Base-by-base conservation (phyloP, 1,140 invertebrate species). In the Littorina saxatilis region DNA sequence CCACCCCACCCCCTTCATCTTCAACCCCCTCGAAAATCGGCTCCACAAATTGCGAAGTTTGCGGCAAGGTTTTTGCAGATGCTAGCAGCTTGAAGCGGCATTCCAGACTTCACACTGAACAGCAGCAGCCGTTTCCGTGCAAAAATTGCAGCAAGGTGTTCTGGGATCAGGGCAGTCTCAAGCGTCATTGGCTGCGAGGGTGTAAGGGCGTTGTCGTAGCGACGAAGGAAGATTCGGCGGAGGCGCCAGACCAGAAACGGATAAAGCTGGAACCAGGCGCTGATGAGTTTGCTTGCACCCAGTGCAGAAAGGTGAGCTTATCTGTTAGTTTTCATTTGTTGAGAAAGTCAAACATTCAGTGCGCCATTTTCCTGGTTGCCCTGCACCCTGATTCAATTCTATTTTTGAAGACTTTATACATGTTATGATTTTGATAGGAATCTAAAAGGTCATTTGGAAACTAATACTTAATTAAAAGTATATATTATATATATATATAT, bases 1-100 rank as follows among this genome's bases (percentile, higher is more conserved):
- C 37, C 2, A 0, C 35, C 4, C 32, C 23, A 20, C 1, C 66
- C 66, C 13, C n/a, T 7, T 63, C 9, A 2, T 27, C 61, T 32
- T 7, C 61, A 32, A 32, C 61, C 4, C 11, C 61, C 27, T 15
- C 5, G 5, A n/a, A 5, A 3, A 20, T 37, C 13, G 35, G 9
- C 35, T 9, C 3, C 37, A 58, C 74, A n/a, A 17, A 27, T n/a
- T 80, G 78, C 23, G 63, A 80, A 13, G 63, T 80, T 23, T 80
- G 78, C n/a, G 78, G 78, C 27, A 80, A 80, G 35, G 43, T 52
- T 13, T 80, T 80, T 72, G 39, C 78, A 13, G 63, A 72, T 52
- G 50, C 43, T 20, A 58, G 78, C 29, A 80, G 63, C 63, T n/a
- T 80, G 40, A 80, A 80, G 68, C 78, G 78, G 20, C 78, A 80